Evolutionary conservation across 2,888 invertebrate species (phyloP), one percentile per base, ranked within the genome.

Genomic region (Drosophila atripex): DNA sequence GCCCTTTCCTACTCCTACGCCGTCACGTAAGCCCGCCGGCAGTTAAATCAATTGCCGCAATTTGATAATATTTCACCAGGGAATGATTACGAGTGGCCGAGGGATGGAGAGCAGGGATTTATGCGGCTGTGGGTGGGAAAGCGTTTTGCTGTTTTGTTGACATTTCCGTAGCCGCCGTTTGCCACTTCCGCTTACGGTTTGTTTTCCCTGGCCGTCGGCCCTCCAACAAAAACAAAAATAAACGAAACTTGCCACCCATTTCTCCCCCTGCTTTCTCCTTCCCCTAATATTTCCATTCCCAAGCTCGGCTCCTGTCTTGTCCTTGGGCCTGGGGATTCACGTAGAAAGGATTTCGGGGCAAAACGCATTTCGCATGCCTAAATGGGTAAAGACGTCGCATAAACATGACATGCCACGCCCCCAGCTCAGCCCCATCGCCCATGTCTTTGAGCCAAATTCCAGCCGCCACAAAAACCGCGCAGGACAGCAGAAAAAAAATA

Each of bases 1-100:
- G 52, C 32, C 9, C 11, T 21, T 18, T 47, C 45, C 41, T 35
- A 51, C 63, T 41, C 52, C 38, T 46, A 58, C 51, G 63, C 49
- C 64, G 43, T 73, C 64, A 50, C 56, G 64, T 65, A 75, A 72
- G 39, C 74, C 77, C 76, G 74, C 75, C 75, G 75, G 84, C 73
- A 71, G 69, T 82, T 78, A 80, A 83, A 85, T 89, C 83, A 89
- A 90, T 89, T 90, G 86, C 82, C 80, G 78, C 83, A 78, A 82
- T 84, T 79, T 89, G 75, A 88, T 89, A 90, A 89, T 90, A 89
- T 90, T 89, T 90, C 89, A 90, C 76, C 77, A 55, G 82, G 80
- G 89, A 80, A 84, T 89, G 82, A 88, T 88, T 88, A 86, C 80
- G 77, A 75, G 58, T 69, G 71, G 55, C 66, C 47, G 32, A 38